These are phyloP conservation scores for Myotis daubentonii DNA, from an alignment of 2,797 vertebrate species.

Conservation along the genomic window DNA sequence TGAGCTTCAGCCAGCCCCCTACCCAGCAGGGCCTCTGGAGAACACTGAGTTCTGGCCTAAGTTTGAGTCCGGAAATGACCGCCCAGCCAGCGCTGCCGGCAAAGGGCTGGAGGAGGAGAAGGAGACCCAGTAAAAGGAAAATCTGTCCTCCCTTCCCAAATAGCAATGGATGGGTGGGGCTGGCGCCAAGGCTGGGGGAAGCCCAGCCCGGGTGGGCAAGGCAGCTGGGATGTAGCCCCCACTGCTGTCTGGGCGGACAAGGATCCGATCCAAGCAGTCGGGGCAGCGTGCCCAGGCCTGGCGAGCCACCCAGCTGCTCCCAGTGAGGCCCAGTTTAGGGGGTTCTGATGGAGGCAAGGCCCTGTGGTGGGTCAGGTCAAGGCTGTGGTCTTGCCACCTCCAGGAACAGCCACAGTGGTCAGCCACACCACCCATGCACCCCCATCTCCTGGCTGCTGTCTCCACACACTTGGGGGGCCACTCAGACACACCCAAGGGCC, in stretches of 20 bases:
- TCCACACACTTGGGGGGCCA: neutral
- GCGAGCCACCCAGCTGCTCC: neutral
- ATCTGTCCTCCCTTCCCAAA: neutral
- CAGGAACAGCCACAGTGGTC: neutral
- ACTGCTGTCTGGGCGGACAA: rapidly evolving
- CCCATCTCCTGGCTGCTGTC: neutral
- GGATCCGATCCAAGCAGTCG: neutral
- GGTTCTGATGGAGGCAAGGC: neutral
- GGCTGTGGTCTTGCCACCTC: neutral
- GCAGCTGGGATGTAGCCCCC: neutral
- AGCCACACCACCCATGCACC: neutral
- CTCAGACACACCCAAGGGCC: neutral
- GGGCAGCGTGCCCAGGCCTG: neutral
- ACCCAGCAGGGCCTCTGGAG: neutral
- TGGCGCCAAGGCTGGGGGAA: neutral
- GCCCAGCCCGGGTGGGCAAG: neutral
- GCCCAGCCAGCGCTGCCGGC: neutral
- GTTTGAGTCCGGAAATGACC: neutral
- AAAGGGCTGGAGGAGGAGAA: neutral
- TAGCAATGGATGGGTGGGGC: neutral
- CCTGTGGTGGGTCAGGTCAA: neutral
- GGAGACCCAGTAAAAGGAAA: neutral
- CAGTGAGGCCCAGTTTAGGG: neutral
- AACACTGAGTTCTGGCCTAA: neutral
- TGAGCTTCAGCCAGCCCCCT: neutral